Evolutionary conservation across 64 coral and sea anemone species (phyloP).

Genomic region (Pocillopora damicornis): DNA sequence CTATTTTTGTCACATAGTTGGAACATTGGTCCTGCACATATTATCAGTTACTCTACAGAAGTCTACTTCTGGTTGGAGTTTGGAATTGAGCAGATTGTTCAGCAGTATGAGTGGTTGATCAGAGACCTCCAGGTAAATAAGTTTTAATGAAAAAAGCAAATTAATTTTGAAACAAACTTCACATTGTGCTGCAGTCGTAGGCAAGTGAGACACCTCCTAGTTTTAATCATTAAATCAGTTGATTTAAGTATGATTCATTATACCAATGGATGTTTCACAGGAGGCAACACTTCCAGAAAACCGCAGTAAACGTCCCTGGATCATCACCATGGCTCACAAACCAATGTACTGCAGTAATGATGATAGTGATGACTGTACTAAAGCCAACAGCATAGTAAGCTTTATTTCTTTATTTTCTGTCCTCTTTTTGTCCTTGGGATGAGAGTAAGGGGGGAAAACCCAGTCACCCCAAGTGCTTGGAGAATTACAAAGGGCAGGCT

Average conservation of each 20-base stretch:
- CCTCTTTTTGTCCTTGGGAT: no score
- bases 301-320: conserved; percentile 77
- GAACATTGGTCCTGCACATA: conserved; percentile 94
- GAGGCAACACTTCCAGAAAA: conserved; percentile 83
- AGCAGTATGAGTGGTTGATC: conserved; percentile 74
- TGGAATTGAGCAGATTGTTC: conserved; percentile 71
- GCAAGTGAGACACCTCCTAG: no score
- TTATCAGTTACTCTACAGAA: conserved; percentile 90
- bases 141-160: no score
- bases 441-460: no score
- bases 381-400: conserved; percentile 61
- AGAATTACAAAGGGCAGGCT: no score
- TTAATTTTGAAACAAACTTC: no score
- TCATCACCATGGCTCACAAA: conserved; percentile 89
- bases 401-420: not conserved
- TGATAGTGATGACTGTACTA: conserved; percentile 74
- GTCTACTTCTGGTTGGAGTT: conserved; percentile 76
- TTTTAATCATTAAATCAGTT: not conserved
- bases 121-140: conserved; percentile 46
- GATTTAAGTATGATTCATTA: not conserved
- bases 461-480: no score
- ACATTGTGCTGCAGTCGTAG: no score
- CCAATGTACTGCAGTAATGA: conserved; percentile 96
- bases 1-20: conserved; percentile 34
- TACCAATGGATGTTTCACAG: conserved; percentile 6